Percentiles rank a stretch among this genome's conserved stretches.
phyloP scores from a whole-genome alignment of 2,113 vertebrate species.

The Ploceus nigricollis region DNA sequence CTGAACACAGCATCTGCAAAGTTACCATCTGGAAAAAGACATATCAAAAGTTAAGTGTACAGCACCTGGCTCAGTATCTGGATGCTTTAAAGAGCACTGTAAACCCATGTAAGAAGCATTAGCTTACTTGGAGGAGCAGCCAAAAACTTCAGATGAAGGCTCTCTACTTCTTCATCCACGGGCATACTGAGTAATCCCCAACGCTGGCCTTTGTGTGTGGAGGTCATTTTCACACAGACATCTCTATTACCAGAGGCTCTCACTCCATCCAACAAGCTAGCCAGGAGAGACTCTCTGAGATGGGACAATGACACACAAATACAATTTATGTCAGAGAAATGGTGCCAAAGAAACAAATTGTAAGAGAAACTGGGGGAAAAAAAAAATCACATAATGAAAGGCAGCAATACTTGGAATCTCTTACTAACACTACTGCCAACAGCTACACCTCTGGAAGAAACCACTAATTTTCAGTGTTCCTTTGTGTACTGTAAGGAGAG shows the following conservation, averaged over 20 bases:
- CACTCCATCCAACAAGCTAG: conserved; percentile 94
- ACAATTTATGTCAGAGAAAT: not conserved
- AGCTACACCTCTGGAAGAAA: not conserved
- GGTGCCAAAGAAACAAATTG: not conserved
- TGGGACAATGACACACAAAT: not conserved
- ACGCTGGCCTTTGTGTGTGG: conserved; percentile 91
- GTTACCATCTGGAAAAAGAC: conserved; percentile 84
- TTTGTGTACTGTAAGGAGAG: not conserved
- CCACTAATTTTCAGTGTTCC: not conserved
- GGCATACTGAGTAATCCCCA: conserved; percentile 97
- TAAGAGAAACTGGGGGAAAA: fast-evolving
- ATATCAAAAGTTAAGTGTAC: not conserved
- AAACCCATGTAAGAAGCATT: not conserved
- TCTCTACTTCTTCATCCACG: conserved; percentile 98
- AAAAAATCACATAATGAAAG: not conserved
- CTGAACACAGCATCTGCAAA: conserved; percentile 98
- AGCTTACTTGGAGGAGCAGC: conserved; percentile 91
- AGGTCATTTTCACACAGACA: conserved; percentile 96
- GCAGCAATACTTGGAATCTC: not conserved
- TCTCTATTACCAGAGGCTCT: conserved; percentile 97
- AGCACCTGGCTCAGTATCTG: not conserved
- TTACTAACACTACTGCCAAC: not conserved
- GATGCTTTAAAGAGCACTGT: not conserved
- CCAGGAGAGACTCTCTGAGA: conserved; percentile 91
- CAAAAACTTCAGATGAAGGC: conserved; percentile 93